A percentile compares a stretch with the other conserved stretches of the same genome.
Evolutionary conservation across 2,113 vertebrate species (phyloP).

Genomic region (Microtus pennsylvanicus): DNA sequence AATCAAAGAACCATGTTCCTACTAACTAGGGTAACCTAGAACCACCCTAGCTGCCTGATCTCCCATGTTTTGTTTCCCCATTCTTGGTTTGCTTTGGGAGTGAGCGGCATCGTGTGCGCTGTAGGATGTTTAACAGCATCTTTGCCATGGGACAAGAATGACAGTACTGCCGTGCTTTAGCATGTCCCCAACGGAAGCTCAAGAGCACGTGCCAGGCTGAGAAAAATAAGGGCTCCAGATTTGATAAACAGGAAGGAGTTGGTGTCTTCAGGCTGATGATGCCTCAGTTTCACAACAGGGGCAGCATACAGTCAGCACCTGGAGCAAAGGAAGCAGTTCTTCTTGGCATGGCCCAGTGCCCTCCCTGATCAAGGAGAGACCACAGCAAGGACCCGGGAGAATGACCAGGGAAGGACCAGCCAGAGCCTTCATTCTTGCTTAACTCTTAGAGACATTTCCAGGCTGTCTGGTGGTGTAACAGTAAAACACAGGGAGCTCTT

Average conservation of each 20-base stretch:
- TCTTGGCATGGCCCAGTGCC: neutral
- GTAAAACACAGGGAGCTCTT: neutral
- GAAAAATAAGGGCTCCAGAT: neutral
- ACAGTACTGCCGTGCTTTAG: neutral
- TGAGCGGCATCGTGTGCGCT: accelerated
- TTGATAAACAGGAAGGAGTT: neutral
- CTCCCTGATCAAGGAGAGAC: neutral
- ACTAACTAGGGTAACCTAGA: neutral
- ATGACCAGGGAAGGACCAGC: neutral
- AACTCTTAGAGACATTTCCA: too few relatives aligned
- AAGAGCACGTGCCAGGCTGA: neutral
- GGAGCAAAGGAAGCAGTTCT: neutral
- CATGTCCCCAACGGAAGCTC: neutral
- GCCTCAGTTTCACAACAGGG: neutral
- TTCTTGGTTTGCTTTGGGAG: neutral
- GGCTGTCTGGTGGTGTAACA: neutral
- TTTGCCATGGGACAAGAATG: neutral
- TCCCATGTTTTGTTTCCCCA: neutral
- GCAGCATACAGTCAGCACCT: neutral
- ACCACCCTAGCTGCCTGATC: neutral
- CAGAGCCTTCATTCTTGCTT: neutral
- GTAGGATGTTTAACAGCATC: neutral
- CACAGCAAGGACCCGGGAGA: neutral
- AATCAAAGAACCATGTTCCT: neutral
- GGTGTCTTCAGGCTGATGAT: neutral